A percentile compares a stretch with the other conserved stretches of the same genome.
Evolutionary conservation across 2,888 invertebrate species (phyloP).

Genomic region (Pinctada fucata): DNA sequence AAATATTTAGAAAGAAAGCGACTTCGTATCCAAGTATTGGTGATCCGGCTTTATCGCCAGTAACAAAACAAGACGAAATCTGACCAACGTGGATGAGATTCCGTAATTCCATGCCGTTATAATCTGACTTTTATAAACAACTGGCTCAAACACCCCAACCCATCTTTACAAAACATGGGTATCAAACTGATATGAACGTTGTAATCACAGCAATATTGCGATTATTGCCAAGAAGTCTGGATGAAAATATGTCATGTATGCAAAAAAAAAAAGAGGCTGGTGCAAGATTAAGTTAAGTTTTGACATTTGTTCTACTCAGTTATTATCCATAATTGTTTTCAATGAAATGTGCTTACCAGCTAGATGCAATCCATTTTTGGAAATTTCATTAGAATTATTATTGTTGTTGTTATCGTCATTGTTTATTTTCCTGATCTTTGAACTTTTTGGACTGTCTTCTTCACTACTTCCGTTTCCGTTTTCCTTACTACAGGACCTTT

Average conservation of each 20-base stretch:
- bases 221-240: neutral
- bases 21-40: neutral
- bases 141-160: conserved; percentile 36
- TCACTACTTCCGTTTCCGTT: conserved; percentile 84
- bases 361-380: conserved; percentile 46
- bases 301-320: no score
- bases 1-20: neutral
- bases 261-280: no score
- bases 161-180: conserved; percentile 29
- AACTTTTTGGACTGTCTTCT: conserved; percentile 82
- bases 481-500: conserved; percentile 61
- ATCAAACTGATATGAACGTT: conserved; percentile 36
- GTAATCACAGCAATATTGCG: conserved; percentile 30
- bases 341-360: conserved; percentile 46
- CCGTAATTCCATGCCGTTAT: conserved; percentile 24
- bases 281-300: no score
- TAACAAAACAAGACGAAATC: conserved; percentile 1
- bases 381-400: conserved; percentile 44
- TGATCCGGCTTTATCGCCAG: conserved; percentile 7
- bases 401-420: conserved; percentile 57
- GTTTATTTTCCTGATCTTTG: conserved; percentile 54
- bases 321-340: no score
- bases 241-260: neutral
- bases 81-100: conserved; percentile 1
- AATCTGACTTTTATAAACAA: conserved; percentile 35